These are phyloP conservation scores for Sylvia atricapilla DNA, from an alignment of 2,113 vertebrate species.

Conservation along the genomic window DNA sequence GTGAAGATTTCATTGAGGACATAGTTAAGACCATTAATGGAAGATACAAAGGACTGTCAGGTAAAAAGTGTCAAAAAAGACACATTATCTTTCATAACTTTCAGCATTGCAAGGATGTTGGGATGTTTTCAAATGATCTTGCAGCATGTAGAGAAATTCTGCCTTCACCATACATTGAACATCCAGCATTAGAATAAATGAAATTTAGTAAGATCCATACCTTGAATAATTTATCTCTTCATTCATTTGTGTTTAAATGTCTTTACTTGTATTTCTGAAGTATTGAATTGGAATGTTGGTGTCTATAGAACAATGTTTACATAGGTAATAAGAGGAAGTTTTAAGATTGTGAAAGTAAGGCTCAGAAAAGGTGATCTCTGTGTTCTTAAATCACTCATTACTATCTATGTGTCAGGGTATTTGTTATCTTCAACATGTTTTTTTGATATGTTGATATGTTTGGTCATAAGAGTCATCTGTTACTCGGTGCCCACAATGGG, in stretches of 20 bases:
- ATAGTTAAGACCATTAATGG: conserved; percentile 83
- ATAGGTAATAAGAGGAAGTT: neutral
- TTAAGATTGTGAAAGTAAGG: neutral
- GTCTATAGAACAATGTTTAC: neutral
- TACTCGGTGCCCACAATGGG: neutral
- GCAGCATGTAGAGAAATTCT: neutral
- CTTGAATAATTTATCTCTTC: neutral
- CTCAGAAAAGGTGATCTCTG: neutral
- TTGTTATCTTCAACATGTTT: neutral
- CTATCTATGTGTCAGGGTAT: neutral
- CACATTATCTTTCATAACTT: neutral
- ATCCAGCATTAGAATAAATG: neutral
- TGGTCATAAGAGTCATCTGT: neutral
- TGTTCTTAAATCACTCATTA: neutral
- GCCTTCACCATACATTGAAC: neutral
- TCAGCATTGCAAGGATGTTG: neutral
- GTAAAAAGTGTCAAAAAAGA: conserved; percentile 61
- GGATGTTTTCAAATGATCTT: neutral
- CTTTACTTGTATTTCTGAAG: neutral
- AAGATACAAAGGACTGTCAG: conserved; percentile 90
- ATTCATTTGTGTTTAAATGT: neutral
- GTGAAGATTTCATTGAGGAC: conserved; percentile 79
- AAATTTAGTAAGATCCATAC: neutral
- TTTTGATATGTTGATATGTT: neutral
- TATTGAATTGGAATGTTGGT: neutral